A percentile compares a stretch with the other conserved stretches of the same genome.
These are phyloP conservation scores for Molorchus minor DNA, from an alignment of 2,888 invertebrate genomes.

Conservation along the genomic window DNA sequence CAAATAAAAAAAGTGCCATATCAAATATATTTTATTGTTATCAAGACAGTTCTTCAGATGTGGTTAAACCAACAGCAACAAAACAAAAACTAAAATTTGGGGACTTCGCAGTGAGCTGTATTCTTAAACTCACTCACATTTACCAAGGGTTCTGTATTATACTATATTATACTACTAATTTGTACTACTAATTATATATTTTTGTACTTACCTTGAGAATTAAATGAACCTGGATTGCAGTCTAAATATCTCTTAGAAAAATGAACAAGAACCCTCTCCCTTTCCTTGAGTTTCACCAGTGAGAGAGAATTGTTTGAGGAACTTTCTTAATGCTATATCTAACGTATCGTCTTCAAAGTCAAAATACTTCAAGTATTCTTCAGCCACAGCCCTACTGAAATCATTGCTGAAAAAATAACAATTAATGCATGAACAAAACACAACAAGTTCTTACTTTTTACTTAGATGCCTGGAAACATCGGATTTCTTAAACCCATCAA, in stretches of 20 bases:
- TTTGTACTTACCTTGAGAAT: slow-evolving; percentile 92
- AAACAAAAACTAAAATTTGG: too few relatives aligned
- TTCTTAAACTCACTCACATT: too few relatives aligned
- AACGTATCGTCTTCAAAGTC: slow-evolving; percentile 88
- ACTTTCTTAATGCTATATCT: slow-evolving; percentile 92
- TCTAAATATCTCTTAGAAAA: slow-evolving; percentile 96
- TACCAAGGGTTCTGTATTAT: too few relatives aligned
- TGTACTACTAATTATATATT: too few relatives aligned
- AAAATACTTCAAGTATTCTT: slow-evolving; percentile 97
- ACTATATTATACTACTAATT: too few relatives aligned
- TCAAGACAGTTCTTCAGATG: too few relatives aligned
- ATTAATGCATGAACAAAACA: neutral
- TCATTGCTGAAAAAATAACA: slow-evolving; percentile 83
- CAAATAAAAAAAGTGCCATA: too few relatives aligned
- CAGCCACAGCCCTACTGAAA: slow-evolving; percentile 94
- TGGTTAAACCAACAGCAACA: too few relatives aligned
- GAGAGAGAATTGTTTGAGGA: slow-evolving; percentile 91
- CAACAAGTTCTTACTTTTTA: slow-evolving; percentile 80
- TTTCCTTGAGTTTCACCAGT: slow-evolving; percentile 97
- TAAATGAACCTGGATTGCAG: slow-evolving; percentile 94
- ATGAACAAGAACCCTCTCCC: slow-evolving; percentile 95
- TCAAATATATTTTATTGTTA: too few relatives aligned
- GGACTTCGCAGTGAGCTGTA: too few relatives aligned
- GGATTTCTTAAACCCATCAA: slow-evolving; percentile 97
- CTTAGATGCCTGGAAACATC: slow-evolving; percentile 97